Base-by-base conservation (phyloP, 2,797 vertebrate genomes). In the Merluccius polli region DNA sequence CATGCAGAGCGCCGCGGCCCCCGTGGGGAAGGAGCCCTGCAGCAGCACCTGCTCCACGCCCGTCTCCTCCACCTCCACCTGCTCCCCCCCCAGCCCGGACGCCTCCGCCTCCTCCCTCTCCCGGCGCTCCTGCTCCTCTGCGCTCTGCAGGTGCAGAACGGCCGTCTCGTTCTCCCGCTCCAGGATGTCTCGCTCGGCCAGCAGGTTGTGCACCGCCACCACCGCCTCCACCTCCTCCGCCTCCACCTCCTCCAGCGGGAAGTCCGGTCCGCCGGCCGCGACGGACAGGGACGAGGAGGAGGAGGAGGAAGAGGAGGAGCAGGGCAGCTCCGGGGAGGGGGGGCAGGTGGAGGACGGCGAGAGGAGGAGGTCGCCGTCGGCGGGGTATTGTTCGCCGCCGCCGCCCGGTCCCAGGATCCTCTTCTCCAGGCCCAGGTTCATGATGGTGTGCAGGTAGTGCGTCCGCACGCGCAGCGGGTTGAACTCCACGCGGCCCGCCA, bases 371-470 rank as follows among this genome's bases (percentile, higher is more conserved):
- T 88, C 89, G 0, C 87, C 79, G 4, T 92, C 92, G 0, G 84
- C 80, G 0, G 84, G 79, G 3, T 82, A 87, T 70, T 85, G 88
- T 70, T 75, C 90, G 0, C 79, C 2, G 24, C 84, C 86, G 0
- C 78, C 3, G 24, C 83, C 87, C 16, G 85, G 87, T 31, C 91
- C 82, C 30, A 92, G 92, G 82, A 95, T 89, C 27, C 92, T 92
- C 80, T 96, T 96, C 90, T 94, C 95, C 84, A 97, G 92, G 90
- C 98, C 96, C 87, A 99, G 94, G 90, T 98, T 98, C 98, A 98
- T 97, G 90, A 98, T 92, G 84, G 98, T 98, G 92, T 98, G 98
- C 76, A 99, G 95, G 92, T 97, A 99, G 91, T 99, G 97, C 68
- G 98, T 97, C 86, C 97, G 90, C 52, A 99, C 98, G 0, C 97